phyloP scores from a whole-genome alignment of 2,888 invertebrate species.

The Agonopterix arenella region DNA sequence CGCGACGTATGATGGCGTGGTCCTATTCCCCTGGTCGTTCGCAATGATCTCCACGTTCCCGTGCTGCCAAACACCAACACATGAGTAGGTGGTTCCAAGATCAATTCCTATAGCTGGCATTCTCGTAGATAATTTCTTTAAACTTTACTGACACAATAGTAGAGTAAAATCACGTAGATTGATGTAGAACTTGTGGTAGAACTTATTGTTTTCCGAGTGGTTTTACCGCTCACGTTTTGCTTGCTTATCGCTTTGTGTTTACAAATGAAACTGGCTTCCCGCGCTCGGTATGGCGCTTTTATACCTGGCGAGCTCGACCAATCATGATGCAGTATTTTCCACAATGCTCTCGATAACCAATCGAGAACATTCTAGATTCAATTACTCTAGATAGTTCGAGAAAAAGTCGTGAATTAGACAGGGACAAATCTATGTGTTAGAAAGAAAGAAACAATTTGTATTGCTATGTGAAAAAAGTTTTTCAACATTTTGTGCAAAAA shows the following conservation, averaged over 20 bases:
- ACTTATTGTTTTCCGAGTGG: neutral
- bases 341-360: neutral
- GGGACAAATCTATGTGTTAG: neutral
- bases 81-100: conserved; percentile 51
- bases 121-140: conserved; percentile 3
- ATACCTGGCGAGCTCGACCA: neutral
- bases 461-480: neutral
- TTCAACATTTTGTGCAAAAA: neutral
- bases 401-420: neutral
- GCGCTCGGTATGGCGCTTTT: neutral
- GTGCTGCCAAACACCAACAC: conserved; percentile 47
- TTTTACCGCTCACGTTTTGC: neutral
- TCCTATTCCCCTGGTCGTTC: conserved; percentile 77
- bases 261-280: neutral
- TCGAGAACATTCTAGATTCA: neutral
- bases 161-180: neutral
- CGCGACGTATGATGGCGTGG: conserved; percentile 81
- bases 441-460: neutral
- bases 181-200: neutral
- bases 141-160: neutral
- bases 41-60: conserved; percentile 81
- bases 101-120: conserved; percentile 52
- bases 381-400: neutral
- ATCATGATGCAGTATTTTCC: neutral
- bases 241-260: neutral